Evolutionary conservation across 2,888 invertebrate genomes (phyloP).

Genomic region (Teinopalpus imperialis): DNA sequence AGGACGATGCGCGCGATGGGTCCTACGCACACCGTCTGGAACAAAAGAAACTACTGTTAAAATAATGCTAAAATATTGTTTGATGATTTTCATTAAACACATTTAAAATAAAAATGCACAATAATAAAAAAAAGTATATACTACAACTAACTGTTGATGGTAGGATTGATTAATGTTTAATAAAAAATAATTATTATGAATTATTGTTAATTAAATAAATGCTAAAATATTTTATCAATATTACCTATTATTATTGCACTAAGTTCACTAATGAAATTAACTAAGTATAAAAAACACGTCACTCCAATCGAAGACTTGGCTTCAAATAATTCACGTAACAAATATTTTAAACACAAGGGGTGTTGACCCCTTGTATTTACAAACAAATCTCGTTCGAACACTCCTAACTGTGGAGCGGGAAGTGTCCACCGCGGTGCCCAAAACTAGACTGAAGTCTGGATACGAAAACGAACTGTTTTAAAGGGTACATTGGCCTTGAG

Average conservation of each 20-base stretch:
- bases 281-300: not conserved
- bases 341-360: slow-evolving; percentile 43
- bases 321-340: slow-evolving; percentile 23
- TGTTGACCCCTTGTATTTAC: slow-evolving; percentile 65
- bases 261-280: slow-evolving; percentile 22
- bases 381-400: slow-evolving; percentile 50
- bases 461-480: slow-evolving; percentile 66
- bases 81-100: not conserved
- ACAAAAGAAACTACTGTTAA: slow-evolving; percentile 64
- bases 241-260: slow-evolving; percentile 26
- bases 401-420: slow-evolving; percentile 41
- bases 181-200: not conserved
- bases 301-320: slow-evolving; percentile 14
- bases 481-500: slow-evolving; percentile 72
- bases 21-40: slow-evolving; percentile 77
- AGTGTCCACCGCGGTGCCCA: slow-evolving; percentile 64
- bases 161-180: too few species aligned
- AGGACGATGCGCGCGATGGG: slow-evolving; percentile 76
- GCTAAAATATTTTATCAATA: not conserved
- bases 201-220: too few species aligned
- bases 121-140: too few species aligned
- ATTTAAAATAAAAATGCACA: too few species aligned
- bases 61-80: not conserved
- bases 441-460: slow-evolving; percentile 76
- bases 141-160: too few species aligned